Conservation (phyloP, 2,888 invertebrate species). For the Calliphora vomitoria region DNA sequence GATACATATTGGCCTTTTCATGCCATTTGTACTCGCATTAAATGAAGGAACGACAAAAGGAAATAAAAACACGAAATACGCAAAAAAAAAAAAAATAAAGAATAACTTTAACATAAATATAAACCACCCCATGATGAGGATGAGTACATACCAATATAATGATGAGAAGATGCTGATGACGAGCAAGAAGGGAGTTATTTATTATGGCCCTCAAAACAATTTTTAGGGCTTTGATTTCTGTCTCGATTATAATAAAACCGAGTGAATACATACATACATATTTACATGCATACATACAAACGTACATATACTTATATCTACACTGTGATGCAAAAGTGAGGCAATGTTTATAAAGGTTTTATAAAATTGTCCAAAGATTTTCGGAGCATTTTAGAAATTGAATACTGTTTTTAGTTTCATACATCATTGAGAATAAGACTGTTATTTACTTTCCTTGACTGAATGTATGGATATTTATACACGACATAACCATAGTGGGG, state of each 20-base stretch:
- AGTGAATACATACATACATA: conserved; percentile 67
- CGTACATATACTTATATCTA: conserved; percentile 28
- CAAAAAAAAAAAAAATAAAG: not conserved
- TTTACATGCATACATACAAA: conserved; percentile 34
- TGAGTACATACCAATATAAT: conserved; percentile 4
- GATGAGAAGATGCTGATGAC: conserved; percentile 57
- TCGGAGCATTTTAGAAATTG: too few relatives aligned
- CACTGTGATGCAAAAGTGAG: too few relatives aligned
- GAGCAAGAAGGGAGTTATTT: conserved; percentile 65
- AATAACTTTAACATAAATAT: conserved; percentile 30
- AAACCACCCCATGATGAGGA: conserved; percentile 54
- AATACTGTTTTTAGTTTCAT: too few relatives aligned
- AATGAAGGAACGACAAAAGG: conserved; percentile 70
- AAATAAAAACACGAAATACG: conserved; percentile 44
- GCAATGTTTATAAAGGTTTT: too few relatives aligned
- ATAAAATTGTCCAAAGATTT: too few relatives aligned
- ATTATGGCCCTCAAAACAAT: conserved; percentile 73
- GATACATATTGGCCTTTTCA: conserved; percentile 73
- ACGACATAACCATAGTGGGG: too few relatives aligned
- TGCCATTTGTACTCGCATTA: conserved; percentile 68
- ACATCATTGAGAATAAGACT: too few relatives aligned
- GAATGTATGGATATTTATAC: too few relatives aligned
- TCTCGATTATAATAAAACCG: conserved; percentile 67
- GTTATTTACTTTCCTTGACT: too few relatives aligned
- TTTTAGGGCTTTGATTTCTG: conserved; percentile 78